Base-by-base conservation (phyloP, 2,888 invertebrate species). In the Mimachlamys varia region DNA sequence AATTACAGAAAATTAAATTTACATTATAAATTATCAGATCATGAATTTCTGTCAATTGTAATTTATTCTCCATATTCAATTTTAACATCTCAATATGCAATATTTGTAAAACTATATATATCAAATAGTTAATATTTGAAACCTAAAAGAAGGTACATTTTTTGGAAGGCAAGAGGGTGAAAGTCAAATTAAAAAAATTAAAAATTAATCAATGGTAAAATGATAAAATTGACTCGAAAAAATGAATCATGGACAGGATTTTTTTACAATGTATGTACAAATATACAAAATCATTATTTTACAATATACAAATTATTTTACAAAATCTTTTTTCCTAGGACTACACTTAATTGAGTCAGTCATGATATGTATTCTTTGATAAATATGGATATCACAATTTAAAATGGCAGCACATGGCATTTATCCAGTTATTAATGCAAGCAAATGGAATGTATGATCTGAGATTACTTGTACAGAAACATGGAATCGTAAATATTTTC, bases 271-370 rank as follows among this genome's bases (percentile, higher is more conserved):
- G 76, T 33, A 33, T 19, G 76, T 33, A 10, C 15, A 76, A 76
- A 76, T 76, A 76, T 76, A 76, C 76, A 76, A 76, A 44, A 76
- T 76, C 33, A 76, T 33, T 76, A 76, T 76, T 33, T 76, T 33
- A 76, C 76, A 76, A 76, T 76, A 22, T 76, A 76, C 76, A 76
- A 76, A 33, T 76, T 76, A 76, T 76, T 27, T 53, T 76, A 76
- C 76, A 76, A 27, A 33, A 76, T 76, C 62, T n/a, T 22, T 76
- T 15, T 33, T 10, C 27, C 12, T 5, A 19, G 13, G 13, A 22
- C n/a, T 58, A 58, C 58, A 58, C 15, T n/a, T 10, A n/a, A 58
- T 76, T 27, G 33, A 76, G 19, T 27, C 27, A 27, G 33, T 76
- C 27, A 5, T 76, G 33, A 76, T 76, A 76, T 76, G 76, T 33